Conservation (phyloP, 2,888 invertebrate species). For the Anthoptus insignis region DNA sequence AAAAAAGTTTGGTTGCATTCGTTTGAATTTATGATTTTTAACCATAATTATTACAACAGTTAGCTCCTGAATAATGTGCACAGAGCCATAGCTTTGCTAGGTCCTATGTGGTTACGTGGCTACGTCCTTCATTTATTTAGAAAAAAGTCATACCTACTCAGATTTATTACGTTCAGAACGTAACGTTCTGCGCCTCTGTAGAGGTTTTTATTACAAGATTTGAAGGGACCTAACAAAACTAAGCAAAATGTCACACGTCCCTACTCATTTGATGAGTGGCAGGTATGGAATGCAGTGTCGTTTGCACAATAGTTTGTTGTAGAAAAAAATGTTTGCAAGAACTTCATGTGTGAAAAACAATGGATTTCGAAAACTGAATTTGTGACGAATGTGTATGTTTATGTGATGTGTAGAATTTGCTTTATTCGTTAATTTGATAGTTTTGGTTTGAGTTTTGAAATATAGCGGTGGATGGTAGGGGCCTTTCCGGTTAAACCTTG, state of each 20-base stretch:
- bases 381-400: conserved; percentile 4
- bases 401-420: conserved; percentile 13
- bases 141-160: too few species aligned
- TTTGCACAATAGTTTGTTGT: conserved; percentile 14
- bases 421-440: neutral
- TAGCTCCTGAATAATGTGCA: conserved; percentile 7
- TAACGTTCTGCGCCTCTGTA: too few species aligned
- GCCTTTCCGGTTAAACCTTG: neutral
- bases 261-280: neutral
- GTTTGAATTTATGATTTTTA: too few species aligned
- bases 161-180: too few species aligned
- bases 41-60: too few species aligned
- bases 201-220: neutral
- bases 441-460: neutral
- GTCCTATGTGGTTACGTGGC: conserved; percentile 3
- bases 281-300: conserved; percentile 13
- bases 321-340: neutral
- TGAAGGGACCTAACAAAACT: conserved; percentile 23
- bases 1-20: too few species aligned
- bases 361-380: neutral
- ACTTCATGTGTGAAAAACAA: neutral
- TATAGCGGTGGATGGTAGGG: neutral
- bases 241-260: neutral
- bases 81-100: conserved; percentile 23
- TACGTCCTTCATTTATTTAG: too few species aligned